Base-by-base conservation (phyloP, 2,888 invertebrate species). In the Allygus modestus region DNA sequence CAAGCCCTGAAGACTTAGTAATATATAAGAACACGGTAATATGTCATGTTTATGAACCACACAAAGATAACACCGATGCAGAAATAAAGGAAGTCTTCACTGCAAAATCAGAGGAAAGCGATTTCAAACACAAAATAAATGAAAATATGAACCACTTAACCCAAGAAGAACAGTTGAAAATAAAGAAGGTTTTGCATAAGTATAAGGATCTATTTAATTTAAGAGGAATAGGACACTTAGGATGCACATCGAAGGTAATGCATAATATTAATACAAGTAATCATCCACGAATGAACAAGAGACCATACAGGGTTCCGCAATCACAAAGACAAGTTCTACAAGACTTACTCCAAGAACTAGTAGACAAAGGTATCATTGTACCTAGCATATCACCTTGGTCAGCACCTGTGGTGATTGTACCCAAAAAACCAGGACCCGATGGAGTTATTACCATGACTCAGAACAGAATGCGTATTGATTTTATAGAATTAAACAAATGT, bases 381-480 rank as follows among this genome's bases (percentile, higher is more conserved):
- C 37, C 37, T 37, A 7, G 5, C 4, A 37, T 23, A 4, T 43
- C 43, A 20, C 73, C 73, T 5, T 75, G 73, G 73, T 43, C 41
- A 7, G 20, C 43, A 7, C 43, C 73, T 20, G 73, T 75, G n/a
- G 73, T 75, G 1, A 43, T 75, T 75, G 73, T 75, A 20, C 43
- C 41, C 2, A 75, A 75, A 20, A 75, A 75, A 20, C 4, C 4
- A 7, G 41, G 41, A 23, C n/a, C n/a, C n/a, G 73, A 43, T 23
- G 43, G 73, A 5, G 41, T 43, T 20, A 23, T 41, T n/a, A 41
- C 41, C 1, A 51, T 37, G n/a, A n/a, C n/a, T n/a, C n/a, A n/a
- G n/a, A n/a, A n/a, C 26, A 31, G 83, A 26, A 46, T 83, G 31
- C 75, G 75, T 28, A 51, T 46, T 0, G 86, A 86, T 46, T 85